These are phyloP conservation scores for Acanthochromis polyacanthus DNA, from an alignment of 2,113 vertebrate genomes.

Conservation along the genomic window DNA sequence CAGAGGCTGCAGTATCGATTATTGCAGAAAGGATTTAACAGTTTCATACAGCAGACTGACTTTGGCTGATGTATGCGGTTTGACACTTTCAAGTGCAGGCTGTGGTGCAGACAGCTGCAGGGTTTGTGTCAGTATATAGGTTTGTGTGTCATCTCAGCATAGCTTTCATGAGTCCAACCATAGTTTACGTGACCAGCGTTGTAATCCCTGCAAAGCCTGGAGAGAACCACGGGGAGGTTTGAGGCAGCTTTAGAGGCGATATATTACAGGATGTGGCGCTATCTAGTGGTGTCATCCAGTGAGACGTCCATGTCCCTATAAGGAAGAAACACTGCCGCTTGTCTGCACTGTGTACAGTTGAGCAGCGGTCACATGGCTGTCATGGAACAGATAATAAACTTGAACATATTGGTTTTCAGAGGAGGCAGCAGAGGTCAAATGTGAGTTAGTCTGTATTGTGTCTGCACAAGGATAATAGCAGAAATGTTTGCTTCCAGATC, in stretches of 20 bases:
- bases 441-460: background rate
- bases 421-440: slow-evolving; percentile 14
- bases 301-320: slow-evolving; percentile 6
- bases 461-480: background rate
- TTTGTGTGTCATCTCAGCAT: slow-evolving; percentile 66
- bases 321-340: background rate
- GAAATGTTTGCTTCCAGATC: too few species aligned
- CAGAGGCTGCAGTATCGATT: slow-evolving; percentile 34
- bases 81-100: background rate
- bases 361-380: slow-evolving; percentile 9
- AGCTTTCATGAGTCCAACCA: slow-evolving; percentile 15
- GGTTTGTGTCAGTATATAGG: slow-evolving; percentile 50
- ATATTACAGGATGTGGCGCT: slow-evolving; percentile 45
- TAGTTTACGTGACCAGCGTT: slow-evolving; percentile 62
- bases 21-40: background rate
- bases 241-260: background rate
- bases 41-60: background rate
- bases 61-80: background rate
- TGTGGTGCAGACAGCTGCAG: background rate
- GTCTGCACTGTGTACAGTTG: background rate
- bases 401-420: background rate
- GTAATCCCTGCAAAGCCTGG: slow-evolving; percentile 49
- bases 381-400: slow-evolving; percentile 10
- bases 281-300: slow-evolving; percentile 54
- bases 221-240: slow-evolving; percentile 12